Conservation (phyloP, 2,113 vertebrate species). For the Eleginops maclovinus region DNA sequence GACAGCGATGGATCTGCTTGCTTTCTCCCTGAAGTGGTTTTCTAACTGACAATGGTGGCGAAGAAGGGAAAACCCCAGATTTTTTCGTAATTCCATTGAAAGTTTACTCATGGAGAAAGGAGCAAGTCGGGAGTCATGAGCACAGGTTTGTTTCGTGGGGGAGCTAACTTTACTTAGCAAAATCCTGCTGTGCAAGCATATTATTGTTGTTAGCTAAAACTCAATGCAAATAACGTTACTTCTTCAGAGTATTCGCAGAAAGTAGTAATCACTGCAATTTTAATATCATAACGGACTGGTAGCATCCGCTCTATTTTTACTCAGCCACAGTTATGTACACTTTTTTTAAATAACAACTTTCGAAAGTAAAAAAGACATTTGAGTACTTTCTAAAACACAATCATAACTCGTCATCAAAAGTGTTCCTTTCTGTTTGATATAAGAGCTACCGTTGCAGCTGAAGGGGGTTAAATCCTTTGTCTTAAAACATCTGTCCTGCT, state of each 20-base stretch:
- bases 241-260: not conserved
- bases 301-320: conserved; percentile 55
- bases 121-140: conserved; percentile 85
- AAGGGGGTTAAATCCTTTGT: conserved; percentile 77
- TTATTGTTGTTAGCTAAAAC: conserved; percentile 1
- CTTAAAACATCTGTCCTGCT: conserved; percentile 79
- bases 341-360: conserved; percentile 72
- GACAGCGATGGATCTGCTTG: conserved; percentile 5
- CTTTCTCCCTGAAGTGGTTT: not conserved
- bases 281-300: conserved; percentile 2
- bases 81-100: conserved; percentile 76
- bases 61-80: conserved; percentile 53
- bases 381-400: conserved; percentile 22
- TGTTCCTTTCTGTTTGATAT: conserved; percentile 26
- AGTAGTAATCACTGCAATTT: not conserved
- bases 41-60: conserved; percentile 66
- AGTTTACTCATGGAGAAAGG: conserved; percentile 84
- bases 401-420: conserved; percentile 9
- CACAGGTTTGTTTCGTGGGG: conserved; percentile 84
- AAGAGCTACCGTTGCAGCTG: conserved; percentile 49
- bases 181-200: conserved; percentile 8
- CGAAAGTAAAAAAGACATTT: conserved; percentile 39
- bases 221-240: not conserved
- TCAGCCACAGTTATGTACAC: conserved; percentile 68
- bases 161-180: conserved; percentile 52